Evolutionary conservation across 2,888 invertebrate genomes (phyloP), one percentile per base, ranked within the genome.

Genomic region (Odontocolon sp.): DNA sequence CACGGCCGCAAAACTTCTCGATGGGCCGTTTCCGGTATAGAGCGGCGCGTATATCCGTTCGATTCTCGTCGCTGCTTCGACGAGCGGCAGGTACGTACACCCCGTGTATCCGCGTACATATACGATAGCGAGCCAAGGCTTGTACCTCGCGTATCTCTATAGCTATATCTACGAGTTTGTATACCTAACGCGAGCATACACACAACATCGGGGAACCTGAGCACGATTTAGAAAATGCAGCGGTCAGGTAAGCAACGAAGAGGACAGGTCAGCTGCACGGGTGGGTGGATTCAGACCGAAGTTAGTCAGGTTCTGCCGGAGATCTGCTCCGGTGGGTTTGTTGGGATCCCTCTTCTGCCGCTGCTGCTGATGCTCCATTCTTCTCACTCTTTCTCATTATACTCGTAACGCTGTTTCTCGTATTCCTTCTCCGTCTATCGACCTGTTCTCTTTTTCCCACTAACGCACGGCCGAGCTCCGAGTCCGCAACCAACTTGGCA

Each of bases 271-370:
- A 83, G 81, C 83, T 82, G 77, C 81, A 84, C 83, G 83, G 86
- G 81, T 81, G 83, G 83, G 73, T 84, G 84, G 80, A 83, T 83
- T 84, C 81, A 77, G 81, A 78, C 79, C 83, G 83, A 83, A 83
- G 84, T 85, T 82, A 82, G 80, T 81, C 79, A 79, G 82, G 84
- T 86, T 83, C 81, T 80, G 78, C 83, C 86, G 88, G 87, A 87
- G 85, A 87, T 88, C 77, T 86, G 88, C 86, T 87, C 82, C 84
- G 87, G 78, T 86, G 87, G 80, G 80, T 84, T 83, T 81, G 81
- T 68, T 80, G 80, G 75, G 78, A 64, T 77, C 64, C 72, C 77
- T 73, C 74, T 61, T 8, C 31, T 28, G 33, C 38, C 23, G 38
- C 16, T 70, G 61, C 77, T 71, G n/a, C n/a, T n/a, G n/a, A n/a